Conservation (phyloP, 2,888 invertebrate species). For the Iphiclides podalirius region DNA sequence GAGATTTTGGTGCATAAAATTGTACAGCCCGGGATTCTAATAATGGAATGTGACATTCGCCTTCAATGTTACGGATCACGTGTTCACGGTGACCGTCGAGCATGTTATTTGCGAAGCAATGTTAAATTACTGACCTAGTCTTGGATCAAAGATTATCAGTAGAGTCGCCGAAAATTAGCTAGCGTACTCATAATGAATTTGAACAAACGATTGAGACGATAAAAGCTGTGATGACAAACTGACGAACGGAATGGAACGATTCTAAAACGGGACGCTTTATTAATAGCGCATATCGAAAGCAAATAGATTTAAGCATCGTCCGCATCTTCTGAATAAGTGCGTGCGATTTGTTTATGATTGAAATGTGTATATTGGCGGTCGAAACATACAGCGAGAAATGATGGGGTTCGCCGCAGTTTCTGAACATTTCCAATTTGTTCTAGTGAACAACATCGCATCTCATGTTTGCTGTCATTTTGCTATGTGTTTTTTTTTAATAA, state of each 20-base stretch:
- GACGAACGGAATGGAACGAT: slow-evolving; percentile 2
- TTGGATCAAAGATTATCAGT: slow-evolving; percentile 14
- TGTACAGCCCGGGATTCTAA: too few relatives aligned
- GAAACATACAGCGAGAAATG: too few relatives aligned
- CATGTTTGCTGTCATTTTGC: too few relatives aligned
- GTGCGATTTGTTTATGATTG: not conserved
- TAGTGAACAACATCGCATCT: too few relatives aligned
- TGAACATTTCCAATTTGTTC: too few relatives aligned
- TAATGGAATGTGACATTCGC: too few relatives aligned
- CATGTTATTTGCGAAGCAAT: slow-evolving; percentile 5
- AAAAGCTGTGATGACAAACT: not conserved
- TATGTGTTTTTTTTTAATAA: too few relatives aligned
- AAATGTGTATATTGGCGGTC: too few relatives aligned
- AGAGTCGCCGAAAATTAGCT: not conserved
- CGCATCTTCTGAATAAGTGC: not conserved
- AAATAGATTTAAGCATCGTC: not conserved
- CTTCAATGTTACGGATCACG: slow-evolving; percentile 12
- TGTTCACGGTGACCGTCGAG: not conserved
- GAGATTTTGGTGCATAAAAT: too few relatives aligned
- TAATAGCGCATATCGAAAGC: slow-evolving; percentile 3
- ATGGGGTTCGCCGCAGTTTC: too few relatives aligned
- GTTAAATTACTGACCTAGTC: slow-evolving; percentile 19
- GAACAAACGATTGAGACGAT: not conserved
- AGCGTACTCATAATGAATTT: not conserved
- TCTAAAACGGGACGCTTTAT: slow-evolving; percentile 9